A percentile compares a stretch with the other conserved stretches of the same genome.
Evolutionary conservation across 2,797 vertebrate genomes (phyloP).

Genomic region (Pempheris klunzingeri): DNA sequence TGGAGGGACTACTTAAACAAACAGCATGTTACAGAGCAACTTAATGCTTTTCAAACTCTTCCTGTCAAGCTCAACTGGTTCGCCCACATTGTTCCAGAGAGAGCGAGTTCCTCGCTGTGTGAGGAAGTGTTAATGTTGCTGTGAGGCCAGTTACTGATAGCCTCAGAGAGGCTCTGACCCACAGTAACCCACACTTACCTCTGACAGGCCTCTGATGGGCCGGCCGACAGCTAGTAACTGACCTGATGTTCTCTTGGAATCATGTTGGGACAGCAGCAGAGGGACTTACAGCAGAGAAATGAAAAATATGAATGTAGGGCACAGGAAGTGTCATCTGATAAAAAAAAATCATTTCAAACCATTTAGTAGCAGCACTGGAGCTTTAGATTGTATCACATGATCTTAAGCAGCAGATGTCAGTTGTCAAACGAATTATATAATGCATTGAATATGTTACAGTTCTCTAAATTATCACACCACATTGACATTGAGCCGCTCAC

Average conservation of each 20-base stretch:
- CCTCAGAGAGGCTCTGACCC: not conserved
- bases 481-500: no score
- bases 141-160: conserved; percentile 10
- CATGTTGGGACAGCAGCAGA: not conserved
- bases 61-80: conserved; percentile 39
- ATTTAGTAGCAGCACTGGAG: not conserved
- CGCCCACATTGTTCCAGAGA: conserved; percentile 48
- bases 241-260: not conserved
- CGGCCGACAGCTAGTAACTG: not conserved
- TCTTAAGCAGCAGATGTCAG: not conserved
- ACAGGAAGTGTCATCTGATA: no score
- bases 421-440: not conserved
- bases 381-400: not conserved
- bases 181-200: not conserved
- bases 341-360: no score
- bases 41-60: conserved; percentile 35
- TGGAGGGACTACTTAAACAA: conserved; percentile 29
- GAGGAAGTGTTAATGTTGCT: conserved; percentile 31
- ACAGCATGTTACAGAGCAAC: conserved; percentile 25
- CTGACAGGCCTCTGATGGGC: conserved; percentile 1
- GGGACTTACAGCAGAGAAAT: not conserved
- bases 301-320: no score
- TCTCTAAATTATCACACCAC: no score
- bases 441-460: not conserved
- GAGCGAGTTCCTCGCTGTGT: conserved; percentile 36